Evolutionary conservation across 2,888 invertebrate species (phyloP), one percentile per base, ranked within the genome.

Genomic region (Sphaerophoria rueppellii): DNA sequence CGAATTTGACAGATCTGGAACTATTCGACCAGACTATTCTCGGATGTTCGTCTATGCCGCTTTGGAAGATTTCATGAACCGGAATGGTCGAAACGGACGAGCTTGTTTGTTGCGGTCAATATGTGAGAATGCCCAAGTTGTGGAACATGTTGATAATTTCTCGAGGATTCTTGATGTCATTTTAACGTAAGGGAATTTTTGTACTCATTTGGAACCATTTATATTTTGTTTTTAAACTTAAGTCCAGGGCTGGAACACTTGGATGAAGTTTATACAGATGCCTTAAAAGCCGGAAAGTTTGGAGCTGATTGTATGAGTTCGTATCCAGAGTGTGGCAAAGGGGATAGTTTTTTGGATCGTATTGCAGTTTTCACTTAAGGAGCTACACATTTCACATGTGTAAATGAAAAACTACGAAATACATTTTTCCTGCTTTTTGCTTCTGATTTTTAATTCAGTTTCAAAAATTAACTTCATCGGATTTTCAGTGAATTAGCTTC

Each of bases 291-390:
- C 48, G 96, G 96, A 0, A 91, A 93, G 85, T 94, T 93, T 89
- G 94, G 94, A 90, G 94, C 93, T 75, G 93, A 95, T 90, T 96
- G 96, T 88, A 89, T 93, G 12, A 92, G 91, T 40, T 90, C 94
- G n/a, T 96, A 94, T 90, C 90, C 92, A n/a, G 91, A 91, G 0
- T 96, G 96, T 88, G 93, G 93, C 14, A 91, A 93, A 82, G 95
- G 94, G 35, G 70, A 75, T 12, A 75, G 60, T 43, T 63, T 80
- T 24, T 7, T 80, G 2, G 80, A 80, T 3, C 48, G 63, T 24
- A 57, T 75, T n/a, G 50, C 52, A 12, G 11, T 75, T 14, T 16
- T 50, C 14, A 24, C 16, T 50, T 16, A 50, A 16, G 16, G 14
- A 3, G 14, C 6, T 6, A 6, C 7, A 16, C 46, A 46, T 24